Base-by-base conservation (phyloP, 2,797 vertebrate species). In the Phrynocephalus forsythii region DNA sequence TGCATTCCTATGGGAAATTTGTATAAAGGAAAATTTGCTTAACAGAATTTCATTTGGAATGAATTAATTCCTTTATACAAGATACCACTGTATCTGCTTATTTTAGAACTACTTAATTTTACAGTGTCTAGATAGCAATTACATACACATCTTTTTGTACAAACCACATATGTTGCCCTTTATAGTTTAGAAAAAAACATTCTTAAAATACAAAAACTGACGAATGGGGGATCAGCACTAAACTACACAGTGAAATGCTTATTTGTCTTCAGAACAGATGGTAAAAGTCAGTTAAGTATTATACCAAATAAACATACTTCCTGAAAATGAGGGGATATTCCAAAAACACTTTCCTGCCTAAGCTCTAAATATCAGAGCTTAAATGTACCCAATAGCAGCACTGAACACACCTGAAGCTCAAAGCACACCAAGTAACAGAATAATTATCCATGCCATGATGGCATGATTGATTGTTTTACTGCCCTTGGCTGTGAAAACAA, bases 391-490 rank as follows among this genome's bases (percentile, higher is more conserved):
- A 91, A 82, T 5, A 91, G 88, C 81, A 66, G 28, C 50, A 90
- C 77, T 81, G 79, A 93, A 92, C 91, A 94, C 92, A 95, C 93
- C 93, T 95, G 92, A 93, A 93, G 88, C 92, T 94, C 89, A 92
- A 93, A 93, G 86, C 90, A 89, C 90, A 92, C 85, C 67, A 93
- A 90, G 80, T 66, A 94, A 94, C 89, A 93, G 86, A 71, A 94
- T 93, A 94, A 95, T 94, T 95, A 94, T 91, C 89, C 82, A 63
- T 82, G 85, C 87, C 89, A 91, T 94, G 93, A 91, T 92, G 90
- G 82, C 81, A 82, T 93, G 94, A 95, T 94, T 94, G 92, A 95
- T 95, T 95, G 89, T 93, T 95, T 94, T 95, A 94, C 89, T 93
- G 91, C 94, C 95, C 91, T 91, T 94, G 93, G 94, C 94, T 95